Percentiles rank a stretch among this genome's conserved stretches.
phyloP scores from a whole-genome alignment of 2,113 vertebrate genomes.

The Megaptera novaeangliae region DNA sequence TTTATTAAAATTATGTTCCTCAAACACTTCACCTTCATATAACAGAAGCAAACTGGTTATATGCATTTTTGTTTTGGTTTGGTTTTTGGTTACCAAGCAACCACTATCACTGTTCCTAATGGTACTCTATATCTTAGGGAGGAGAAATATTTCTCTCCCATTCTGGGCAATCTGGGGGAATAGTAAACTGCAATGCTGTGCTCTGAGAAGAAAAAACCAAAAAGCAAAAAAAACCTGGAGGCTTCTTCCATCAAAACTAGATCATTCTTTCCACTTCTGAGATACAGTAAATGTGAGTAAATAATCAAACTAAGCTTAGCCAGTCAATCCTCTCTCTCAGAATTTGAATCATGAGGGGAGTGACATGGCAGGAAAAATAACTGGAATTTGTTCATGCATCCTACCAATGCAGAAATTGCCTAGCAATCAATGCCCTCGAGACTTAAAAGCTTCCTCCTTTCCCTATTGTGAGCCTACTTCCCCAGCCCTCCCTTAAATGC shows the following conservation, averaged over 20 bases:
- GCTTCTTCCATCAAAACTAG: not conserved
- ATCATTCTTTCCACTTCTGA: not conserved
- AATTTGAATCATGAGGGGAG: not conserved
- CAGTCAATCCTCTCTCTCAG: not conserved
- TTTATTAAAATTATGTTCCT: not conserved
- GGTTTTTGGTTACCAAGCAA: not conserved
- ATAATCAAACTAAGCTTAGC: not conserved
- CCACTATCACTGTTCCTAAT: not conserved
- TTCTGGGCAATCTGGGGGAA: not conserved
- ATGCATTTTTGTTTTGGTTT: not conserved
- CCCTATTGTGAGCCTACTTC: not conserved
- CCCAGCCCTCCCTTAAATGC: not conserved
- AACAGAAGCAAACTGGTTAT: not conserved
- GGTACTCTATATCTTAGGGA: not conserved
- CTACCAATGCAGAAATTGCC: not conserved
- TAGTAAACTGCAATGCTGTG: not conserved
- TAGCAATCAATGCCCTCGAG: not conserved
- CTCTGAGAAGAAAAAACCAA: not conserved
- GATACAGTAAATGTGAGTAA: not conserved
- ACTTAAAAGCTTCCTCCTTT: not conserved
- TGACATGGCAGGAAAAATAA: not conserved
- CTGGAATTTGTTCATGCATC: not conserved
- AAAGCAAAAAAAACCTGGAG: not conserved
- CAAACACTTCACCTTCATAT: not conserved
- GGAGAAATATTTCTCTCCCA: not conserved